Evolutionary conservation across 1,140 invertebrate genomes (phyloP).

Genomic region (Heliconius nattereri): DNA sequence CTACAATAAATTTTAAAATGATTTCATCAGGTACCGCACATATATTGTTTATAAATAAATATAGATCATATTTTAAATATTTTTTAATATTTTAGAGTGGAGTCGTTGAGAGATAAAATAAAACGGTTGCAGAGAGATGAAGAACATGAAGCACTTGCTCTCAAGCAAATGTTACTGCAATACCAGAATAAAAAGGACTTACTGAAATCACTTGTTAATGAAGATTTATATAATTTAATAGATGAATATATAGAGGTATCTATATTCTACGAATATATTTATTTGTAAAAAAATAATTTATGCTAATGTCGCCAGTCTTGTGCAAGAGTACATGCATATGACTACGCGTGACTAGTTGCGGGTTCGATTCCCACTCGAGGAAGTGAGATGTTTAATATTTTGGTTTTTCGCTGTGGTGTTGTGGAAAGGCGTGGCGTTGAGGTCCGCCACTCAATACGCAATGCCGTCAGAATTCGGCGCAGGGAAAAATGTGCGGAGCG

Average conservation of each 20-base stretch:
- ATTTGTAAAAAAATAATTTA: background rate
- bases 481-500: no score
- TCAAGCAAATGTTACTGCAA: conserved; percentile 43
- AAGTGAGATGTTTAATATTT: no score
- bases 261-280: conserved; percentile 11
- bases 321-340: background rate
- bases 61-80: background rate
- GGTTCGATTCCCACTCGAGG: background rate
- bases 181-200: conserved; percentile 40
- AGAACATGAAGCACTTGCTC: conserved; percentile 40
- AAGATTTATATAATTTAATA: conserved; percentile 32
- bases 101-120: conserved; percentile 39
- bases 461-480: no score
- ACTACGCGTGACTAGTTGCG: background rate
- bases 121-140: conserved; percentile 37
- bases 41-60: background rate
- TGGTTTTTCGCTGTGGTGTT: no score
- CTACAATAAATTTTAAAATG: background rate
- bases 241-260: conserved; percentile 42
- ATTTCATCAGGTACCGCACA: background rate
- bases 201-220: conserved; percentile 29
- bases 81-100: conserved; percentile 40
- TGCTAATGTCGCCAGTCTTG: background rate
- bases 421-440: no score
- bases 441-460: no score